Evolutionary conservation across 1,140 invertebrate genomes (phyloP), one percentile per base, ranked within the genome.

Genomic region (Araneus ventricosus): DNA sequence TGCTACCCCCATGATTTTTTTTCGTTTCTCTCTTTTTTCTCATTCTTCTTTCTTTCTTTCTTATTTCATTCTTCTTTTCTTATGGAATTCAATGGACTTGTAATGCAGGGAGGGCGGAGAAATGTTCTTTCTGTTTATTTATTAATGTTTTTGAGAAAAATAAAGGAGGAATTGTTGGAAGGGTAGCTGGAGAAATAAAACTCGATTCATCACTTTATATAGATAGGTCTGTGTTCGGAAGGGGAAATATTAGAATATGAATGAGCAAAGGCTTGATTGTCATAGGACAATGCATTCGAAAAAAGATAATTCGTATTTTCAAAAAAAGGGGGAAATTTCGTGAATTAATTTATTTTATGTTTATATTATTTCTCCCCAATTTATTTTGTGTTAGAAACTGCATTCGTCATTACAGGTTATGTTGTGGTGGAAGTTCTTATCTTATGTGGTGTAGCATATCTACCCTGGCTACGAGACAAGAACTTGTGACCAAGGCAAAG

Each of bases 101-200:
- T 88, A 88, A 88, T 41, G 87, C 7, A 27, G 85, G 30, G 34
- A 22, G 59, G 85, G 59, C 14, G 84, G 1, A 61, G 30, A 86
- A 61, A 61, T 39, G 41, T 61, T 39, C 84, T 61, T 67, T 88
- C 63, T n/a, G 61, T 88, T 88, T 87, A 63, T 87, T 70, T 88
- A 88, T 88, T 88, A 88, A 88, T 70, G 87, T 75, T 27, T 88
- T 88, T 88, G 22, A 14, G 39, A 52, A 41, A 37, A 63, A 87
- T 34, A 45, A 20, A n/a, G 8, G 27, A 39, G 7, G 34, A 87
- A 61, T 34, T 1, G 57, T 37, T 57, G 4, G 24, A 30, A n/a
- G 82, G 82, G 45, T 84, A n/a, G 82, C 24, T 10, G 45, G 4
- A 84, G 41, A 75, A 75, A 34, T 37, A 30, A 75, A 75, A 75